A percentile compares a stretch with the other conserved stretches of the same genome.
Conservation (phyloP, 37 sponge, comb jelly and placozoan species). For the Axinella damicornis region DNA sequence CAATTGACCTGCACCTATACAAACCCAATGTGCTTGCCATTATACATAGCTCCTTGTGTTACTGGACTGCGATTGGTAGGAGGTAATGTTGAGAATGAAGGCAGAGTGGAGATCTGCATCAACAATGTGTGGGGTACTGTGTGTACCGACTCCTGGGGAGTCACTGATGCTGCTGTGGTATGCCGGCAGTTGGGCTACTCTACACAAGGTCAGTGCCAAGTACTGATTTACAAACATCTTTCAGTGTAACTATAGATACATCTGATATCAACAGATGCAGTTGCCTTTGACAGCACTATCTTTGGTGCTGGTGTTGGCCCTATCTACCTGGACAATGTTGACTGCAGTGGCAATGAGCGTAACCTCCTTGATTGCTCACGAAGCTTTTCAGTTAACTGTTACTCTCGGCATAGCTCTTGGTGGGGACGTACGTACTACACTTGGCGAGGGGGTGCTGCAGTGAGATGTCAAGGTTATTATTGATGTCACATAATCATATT, state of each 20-base stretch:
- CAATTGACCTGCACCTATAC: too few species aligned
- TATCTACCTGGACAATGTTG: conserved; percentile 3
- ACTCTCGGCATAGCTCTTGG: too few species aligned
- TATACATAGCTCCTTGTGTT: neutral
- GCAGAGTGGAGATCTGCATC: neutral
- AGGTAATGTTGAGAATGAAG: neutral
- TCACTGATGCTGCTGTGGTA: neutral
- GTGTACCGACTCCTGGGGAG: neutral
- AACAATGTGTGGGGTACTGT: conserved; percentile 12
- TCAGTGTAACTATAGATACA: too few species aligned
- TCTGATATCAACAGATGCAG: too few species aligned
- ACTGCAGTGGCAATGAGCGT: neutral
- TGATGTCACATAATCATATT: too few species aligned
- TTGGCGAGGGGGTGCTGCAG: too few species aligned
- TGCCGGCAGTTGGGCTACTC: conserved; percentile 9
- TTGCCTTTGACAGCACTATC: neutral
- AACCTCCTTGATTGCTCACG: conserved; percentile 5
- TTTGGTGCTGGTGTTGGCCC: conserved; percentile 2
- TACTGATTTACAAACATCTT: too few species aligned
- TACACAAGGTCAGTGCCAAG: neutral
- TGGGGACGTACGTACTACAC: too few species aligned
- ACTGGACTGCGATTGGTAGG: neutral
- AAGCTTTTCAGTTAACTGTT: neutral
- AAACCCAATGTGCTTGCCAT: too few species aligned
- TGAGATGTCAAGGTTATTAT: too few species aligned